These are phyloP conservation scores for Apoda limacodes DNA, from an alignment of 2,888 invertebrate species.

Conservation along the genomic window DNA sequence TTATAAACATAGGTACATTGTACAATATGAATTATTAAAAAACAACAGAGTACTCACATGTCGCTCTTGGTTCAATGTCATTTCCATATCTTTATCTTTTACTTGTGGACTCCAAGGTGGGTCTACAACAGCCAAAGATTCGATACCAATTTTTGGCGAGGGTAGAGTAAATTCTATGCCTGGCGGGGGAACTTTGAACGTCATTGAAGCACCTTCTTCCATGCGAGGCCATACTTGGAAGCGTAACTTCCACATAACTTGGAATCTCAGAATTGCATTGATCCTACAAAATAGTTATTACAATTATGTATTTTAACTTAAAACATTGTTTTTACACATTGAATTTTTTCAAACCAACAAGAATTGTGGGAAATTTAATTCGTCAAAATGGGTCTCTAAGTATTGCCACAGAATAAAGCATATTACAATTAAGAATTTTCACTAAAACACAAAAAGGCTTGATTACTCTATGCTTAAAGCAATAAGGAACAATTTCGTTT, in stretches of 20 bases:
- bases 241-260: conserved; percentile 95
- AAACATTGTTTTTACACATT: no score
- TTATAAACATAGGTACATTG: no score
- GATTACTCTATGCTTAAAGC: no score
- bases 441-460: no score
- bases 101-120: conserved; percentile 99
- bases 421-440: no score
- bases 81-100: conserved; percentile 98
- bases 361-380: no score
- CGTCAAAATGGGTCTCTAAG: no score
- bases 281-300: conserved; percentile 63
- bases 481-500: no score
- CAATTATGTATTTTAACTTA: no score
- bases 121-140: conserved; percentile 94
- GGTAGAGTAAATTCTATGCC: conserved; percentile 99
- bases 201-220: conserved; percentile 96
- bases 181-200: conserved; percentile 98
- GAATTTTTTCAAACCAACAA: no score
- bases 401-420: no score
- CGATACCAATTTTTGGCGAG: conserved; percentile 98
- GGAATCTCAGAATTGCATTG: conserved; percentile 75
- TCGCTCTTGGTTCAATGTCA: conserved; percentile 97
- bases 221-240: conserved; percentile 99
- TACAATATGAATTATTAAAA: no score
- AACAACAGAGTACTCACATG: conserved; percentile 85